phyloP scores from a whole-genome alignment of 2,888 invertebrate genomes.

The Phaonia tiefii region DNA sequence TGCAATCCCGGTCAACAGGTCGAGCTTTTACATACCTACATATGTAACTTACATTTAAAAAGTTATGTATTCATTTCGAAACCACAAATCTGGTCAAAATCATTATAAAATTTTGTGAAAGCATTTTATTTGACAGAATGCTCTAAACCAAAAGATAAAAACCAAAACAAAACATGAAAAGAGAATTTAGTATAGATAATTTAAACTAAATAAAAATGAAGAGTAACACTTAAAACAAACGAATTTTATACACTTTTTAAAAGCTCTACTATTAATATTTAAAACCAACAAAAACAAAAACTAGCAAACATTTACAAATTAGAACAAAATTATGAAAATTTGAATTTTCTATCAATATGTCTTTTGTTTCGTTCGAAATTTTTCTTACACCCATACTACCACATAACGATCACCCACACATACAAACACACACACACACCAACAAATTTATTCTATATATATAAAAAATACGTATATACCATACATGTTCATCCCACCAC shows the following conservation, averaged over 20 bases:
- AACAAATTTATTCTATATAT: constrained; percentile 2
- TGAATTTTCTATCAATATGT: not conserved
- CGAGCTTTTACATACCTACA: too few relatives aligned
- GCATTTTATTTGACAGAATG: constrained; percentile 58
- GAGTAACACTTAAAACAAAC: constrained; percentile 49
- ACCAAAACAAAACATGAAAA: too few relatives aligned
- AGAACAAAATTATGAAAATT: constrained; percentile 7
- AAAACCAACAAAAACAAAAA: not conserved
- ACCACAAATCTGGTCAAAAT: constrained; percentile 20
- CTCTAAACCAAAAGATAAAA: constrained; percentile 49
- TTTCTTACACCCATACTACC: too few relatives aligned
- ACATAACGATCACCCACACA: too few relatives aligned
- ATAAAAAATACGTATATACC: constrained; percentile 5
- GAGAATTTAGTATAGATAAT: constrained; percentile 41
- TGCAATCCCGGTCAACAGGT: too few relatives aligned
- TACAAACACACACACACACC: not conserved
- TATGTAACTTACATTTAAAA: too few relatives aligned
- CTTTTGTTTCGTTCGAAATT: too few relatives aligned
- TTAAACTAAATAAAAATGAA: constrained; percentile 19
- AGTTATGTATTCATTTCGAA: too few relatives aligned
- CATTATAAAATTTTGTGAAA: constrained; percentile 20
- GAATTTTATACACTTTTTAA: constrained; percentile 67
- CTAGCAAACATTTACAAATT: constrained; percentile 24
- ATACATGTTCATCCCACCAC: constrained; percentile 9
- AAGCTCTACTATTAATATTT: constrained; percentile 45